phyloP scores from a whole-genome alignment of 2,888 invertebrate species.

The Folsomia candida region DNA sequence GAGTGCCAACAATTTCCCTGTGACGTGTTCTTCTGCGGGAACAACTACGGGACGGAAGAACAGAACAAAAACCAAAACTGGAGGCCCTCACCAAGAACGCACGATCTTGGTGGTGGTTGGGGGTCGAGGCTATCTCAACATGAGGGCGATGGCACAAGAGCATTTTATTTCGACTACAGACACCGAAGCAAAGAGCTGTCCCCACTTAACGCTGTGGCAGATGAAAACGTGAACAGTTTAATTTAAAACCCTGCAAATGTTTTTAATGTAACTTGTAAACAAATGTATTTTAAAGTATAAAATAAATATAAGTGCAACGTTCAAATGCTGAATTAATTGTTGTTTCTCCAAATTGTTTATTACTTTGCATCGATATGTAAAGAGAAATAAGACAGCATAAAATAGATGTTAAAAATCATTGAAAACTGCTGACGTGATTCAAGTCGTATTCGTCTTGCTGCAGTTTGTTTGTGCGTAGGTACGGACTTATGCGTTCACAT shows the following conservation, averaged over 20 bases:
- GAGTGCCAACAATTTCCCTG: neutral
- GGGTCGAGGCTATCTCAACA: constrained; percentile 82
- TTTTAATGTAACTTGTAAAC: neutral
- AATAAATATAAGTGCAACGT: no score
- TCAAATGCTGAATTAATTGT: no score
- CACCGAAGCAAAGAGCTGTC: constrained; percentile 65
- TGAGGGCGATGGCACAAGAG: constrained; percentile 69
- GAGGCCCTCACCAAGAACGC: constrained; percentile 53
- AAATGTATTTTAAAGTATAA: no score
- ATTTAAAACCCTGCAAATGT: neutral
- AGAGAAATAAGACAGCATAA: no score
- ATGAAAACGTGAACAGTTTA: constrained; percentile 60
- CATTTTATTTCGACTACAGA: constrained; percentile 60
- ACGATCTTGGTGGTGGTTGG: constrained; percentile 84
- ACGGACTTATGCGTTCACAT: no score
- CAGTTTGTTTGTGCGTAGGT: no score
- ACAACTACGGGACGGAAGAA: neutral
- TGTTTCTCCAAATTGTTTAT: no score
- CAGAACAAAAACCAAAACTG: neutral
- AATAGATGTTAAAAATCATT: no score
- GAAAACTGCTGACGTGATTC: no score
- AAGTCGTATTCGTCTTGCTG: no score
- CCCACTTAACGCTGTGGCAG: constrained; percentile 88
- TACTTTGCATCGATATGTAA: no score
- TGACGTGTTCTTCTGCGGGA: neutral